Percentiles rank a stretch among this genome's conserved stretches.
These are phyloP conservation scores for Urosaurus nigricauda DNA, from an alignment of 2,797 vertebrate genomes.

Conservation along the genomic window DNA sequence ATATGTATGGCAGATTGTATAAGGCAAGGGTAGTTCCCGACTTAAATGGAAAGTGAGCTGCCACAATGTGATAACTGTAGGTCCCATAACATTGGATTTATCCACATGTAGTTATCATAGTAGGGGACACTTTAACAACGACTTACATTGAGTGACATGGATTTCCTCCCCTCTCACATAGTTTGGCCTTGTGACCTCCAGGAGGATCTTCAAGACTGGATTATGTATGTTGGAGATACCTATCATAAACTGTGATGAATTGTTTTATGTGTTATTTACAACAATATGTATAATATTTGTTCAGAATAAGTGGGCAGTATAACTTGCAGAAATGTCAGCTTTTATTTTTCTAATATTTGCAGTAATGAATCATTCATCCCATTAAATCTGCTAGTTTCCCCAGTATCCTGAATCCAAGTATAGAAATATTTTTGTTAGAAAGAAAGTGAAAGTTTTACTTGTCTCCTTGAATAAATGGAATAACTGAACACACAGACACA, in stretches of 20 bases:
- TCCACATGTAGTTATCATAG: too few species aligned
- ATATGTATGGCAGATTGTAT: too few species aligned
- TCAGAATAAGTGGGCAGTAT: not conserved
- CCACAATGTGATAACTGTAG: too few species aligned
- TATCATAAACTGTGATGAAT: not conserved
- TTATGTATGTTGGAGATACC: not conserved
- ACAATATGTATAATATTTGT: too few species aligned
- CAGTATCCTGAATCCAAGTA: not conserved
- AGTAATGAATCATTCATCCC: accelerated
- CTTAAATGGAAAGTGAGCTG: too few species aligned
- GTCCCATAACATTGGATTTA: too few species aligned
- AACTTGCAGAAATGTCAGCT: not conserved
- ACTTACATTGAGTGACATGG: not conserved
- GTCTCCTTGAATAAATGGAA: conserved; percentile 46
- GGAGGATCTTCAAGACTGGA: not conserved
- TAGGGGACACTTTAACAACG: not conserved
- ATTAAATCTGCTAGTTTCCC: too few species aligned
- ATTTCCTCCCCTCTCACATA: too few species aligned
- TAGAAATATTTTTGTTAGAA: not conserved
- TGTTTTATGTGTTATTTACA: not conserved
- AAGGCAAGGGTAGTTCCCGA: too few species aligned
- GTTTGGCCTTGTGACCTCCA: not conserved
- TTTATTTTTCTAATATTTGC: conserved; percentile 4
- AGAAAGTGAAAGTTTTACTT: not conserved
- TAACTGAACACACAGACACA: conserved; percentile 46